Percentiles rank a stretch among this genome's conserved stretches.
phyloP scores from a whole-genome alignment of 2,888 invertebrate genomes.

The Melinopterus prodromus region DNA sequence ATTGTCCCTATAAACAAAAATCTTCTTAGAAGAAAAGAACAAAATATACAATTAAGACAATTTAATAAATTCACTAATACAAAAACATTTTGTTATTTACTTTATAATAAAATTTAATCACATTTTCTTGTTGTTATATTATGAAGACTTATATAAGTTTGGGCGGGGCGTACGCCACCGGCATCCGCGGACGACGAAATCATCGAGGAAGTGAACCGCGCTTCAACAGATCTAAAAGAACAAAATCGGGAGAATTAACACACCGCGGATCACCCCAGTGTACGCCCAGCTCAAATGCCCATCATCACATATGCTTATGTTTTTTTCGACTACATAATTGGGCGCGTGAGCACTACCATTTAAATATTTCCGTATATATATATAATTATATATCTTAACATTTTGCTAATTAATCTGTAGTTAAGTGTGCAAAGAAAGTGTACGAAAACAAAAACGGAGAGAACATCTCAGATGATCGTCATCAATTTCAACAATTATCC shows the following conservation, averaged over 20 bases:
- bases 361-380: slow-evolving; percentile 55
- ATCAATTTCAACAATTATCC: slow-evolving; percentile 35
- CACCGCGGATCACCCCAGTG: not conserved
- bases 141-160: slow-evolving; percentile 58
- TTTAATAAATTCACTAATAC: slow-evolving; percentile 59
- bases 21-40: slow-evolving; percentile 53
- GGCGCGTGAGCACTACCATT: slow-evolving; percentile 56
- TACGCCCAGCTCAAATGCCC: slow-evolving; percentile 53
- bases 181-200: slow-evolving; percentile 40
- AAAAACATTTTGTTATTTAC: slow-evolving; percentile 60
- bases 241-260: slow-evolving; percentile 15
- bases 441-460: slow-evolving; percentile 27
- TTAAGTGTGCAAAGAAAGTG: slow-evolving; percentile 44
- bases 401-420: slow-evolving; percentile 53
- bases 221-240: slow-evolving; percentile 28
- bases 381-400: slow-evolving; percentile 58
- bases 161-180: slow-evolving; percentile 56
- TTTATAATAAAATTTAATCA: slow-evolving; percentile 60
- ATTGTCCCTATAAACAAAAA: slow-evolving; percentile 55
- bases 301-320: slow-evolving; percentile 61
- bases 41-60: slow-evolving; percentile 56
- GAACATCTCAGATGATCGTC: not conserved
- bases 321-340: slow-evolving; percentile 54
- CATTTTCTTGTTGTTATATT: slow-evolving; percentile 59
- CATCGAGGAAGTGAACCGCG: slow-evolving; percentile 13